These are phyloP conservation scores for Empis livida DNA, from an alignment of 2,888 invertebrate species.

Conservation along the genomic window DNA sequence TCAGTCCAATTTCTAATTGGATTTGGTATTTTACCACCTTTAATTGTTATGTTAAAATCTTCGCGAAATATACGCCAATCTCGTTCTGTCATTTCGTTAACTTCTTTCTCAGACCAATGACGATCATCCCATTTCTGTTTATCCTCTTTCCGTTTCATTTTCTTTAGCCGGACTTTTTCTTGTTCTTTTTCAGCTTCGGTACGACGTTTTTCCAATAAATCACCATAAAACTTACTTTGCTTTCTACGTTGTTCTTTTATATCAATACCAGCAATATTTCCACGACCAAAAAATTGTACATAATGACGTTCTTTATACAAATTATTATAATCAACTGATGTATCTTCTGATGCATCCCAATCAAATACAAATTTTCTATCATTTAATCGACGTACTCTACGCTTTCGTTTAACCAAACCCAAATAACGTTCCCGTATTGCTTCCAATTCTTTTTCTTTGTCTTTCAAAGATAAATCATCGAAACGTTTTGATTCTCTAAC, in stretches of 20 bases:
- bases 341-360: constrained; percentile 99
- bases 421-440: constrained; percentile 93
- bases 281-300: constrained; percentile 95
- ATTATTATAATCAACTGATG: constrained; percentile 92
- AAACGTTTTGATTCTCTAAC: constrained; percentile 33
- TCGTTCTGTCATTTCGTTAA: constrained; percentile 93
- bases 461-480: constrained; percentile 46
- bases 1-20: constrained; percentile 94
- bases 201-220: constrained; percentile 83
- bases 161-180: constrained; percentile 83
- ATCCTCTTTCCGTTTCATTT: constrained; percentile 88
- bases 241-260: constrained; percentile 92
- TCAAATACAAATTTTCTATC: constrained; percentile 99
- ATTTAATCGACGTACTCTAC: constrained; percentile 83
- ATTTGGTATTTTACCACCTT: constrained; percentile 93
- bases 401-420: constrained; percentile 84
- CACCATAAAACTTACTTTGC: constrained; percentile 94
- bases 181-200: constrained; percentile 96
- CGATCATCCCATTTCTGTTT: constrained; percentile 98
- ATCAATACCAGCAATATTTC: constrained; percentile 77
- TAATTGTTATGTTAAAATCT: constrained; percentile 97
- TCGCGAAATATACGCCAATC: constrained; percentile 99
- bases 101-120: constrained; percentile 94
- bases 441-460: constrained; percentile 84
- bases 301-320: constrained; percentile 95